A percentile compares a stretch with the other conserved stretches of the same genome.
These are phyloP conservation scores for Pantherophis vulpinus DNA, from an alignment of 2,797 vertebrate species.

Conservation along the genomic window DNA sequence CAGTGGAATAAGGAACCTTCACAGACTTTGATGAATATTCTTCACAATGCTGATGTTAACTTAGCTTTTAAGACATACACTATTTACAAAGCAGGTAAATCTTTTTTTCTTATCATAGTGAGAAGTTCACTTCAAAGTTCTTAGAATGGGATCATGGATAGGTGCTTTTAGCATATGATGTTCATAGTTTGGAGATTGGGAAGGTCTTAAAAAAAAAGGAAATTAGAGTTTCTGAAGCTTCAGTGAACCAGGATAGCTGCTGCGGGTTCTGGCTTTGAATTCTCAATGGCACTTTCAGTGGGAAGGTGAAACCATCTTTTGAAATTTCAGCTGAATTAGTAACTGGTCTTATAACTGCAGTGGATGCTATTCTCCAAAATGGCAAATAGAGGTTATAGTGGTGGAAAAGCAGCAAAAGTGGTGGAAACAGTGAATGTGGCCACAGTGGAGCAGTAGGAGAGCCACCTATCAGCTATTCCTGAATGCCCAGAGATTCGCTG, in stretches of 20 bases:
- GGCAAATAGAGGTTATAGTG: background rate
- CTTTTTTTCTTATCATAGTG: background rate
- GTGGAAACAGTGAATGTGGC: background rate
- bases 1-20: constrained; percentile 81
- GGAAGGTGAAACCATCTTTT: background rate
- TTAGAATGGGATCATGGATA: background rate
- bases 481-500: background rate
- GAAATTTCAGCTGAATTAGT: background rate
- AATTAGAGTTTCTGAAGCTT: background rate
- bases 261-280: background rate
- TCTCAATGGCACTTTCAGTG: background rate
- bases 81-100: constrained; percentile 79
- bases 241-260: background rate
- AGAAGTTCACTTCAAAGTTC: background rate
- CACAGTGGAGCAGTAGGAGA: background rate
- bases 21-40: constrained; percentile 77
- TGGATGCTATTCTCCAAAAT: background rate
- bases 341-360: background rate
- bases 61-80: constrained; percentile 86
- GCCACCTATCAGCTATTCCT: background rate
- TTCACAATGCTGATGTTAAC: constrained; percentile 80
- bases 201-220: background rate
- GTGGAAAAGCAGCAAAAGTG: background rate
- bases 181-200: background rate
- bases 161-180: background rate